A percentile compares a stretch with the other conserved stretches of the same genome.
phyloP scores from a whole-genome alignment of 2,797 vertebrate genomes.

The Parauchenoglanis ngamensis region DNA sequence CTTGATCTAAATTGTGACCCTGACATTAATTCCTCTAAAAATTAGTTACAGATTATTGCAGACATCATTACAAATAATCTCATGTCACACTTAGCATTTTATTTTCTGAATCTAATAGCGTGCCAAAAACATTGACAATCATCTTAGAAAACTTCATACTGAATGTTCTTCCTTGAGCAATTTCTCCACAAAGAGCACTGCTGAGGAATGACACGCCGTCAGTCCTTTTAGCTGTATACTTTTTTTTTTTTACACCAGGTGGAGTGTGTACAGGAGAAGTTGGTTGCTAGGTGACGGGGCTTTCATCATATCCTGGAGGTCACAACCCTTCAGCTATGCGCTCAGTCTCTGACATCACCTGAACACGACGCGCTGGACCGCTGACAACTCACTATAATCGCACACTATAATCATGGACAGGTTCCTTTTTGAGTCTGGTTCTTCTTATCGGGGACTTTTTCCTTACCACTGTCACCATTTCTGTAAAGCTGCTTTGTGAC shows the following conservation, averaged over 20 bases:
- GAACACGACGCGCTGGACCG: background rate
- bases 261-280: slow-evolving; percentile 16
- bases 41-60: background rate
- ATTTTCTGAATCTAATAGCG: background rate
- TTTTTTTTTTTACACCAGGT: background rate
- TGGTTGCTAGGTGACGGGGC: slow-evolving; percentile 46
- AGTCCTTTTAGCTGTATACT: background rate
- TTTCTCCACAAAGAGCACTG: background rate
- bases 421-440: background rate
- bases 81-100: background rate
- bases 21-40: background rate
- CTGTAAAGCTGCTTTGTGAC: background rate
- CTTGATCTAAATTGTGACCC: background rate
- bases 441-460: background rate
- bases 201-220: background rate
- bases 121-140: background rate
- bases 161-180: background rate
- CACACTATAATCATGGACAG: background rate
- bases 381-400: background rate
- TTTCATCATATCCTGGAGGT: slow-evolving; percentile 43
- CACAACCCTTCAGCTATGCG: slow-evolving; percentile 23
- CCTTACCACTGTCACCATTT: background rate
- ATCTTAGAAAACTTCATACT: background rate
- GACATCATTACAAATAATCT: background rate
- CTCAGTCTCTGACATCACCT: slow-evolving; percentile 24